Percentiles rank a stretch among this genome's conserved stretches.
Evolutionary conservation across 2,113 vertebrate species (phyloP).

Genomic region (Benitochromis conjunctus): DNA sequence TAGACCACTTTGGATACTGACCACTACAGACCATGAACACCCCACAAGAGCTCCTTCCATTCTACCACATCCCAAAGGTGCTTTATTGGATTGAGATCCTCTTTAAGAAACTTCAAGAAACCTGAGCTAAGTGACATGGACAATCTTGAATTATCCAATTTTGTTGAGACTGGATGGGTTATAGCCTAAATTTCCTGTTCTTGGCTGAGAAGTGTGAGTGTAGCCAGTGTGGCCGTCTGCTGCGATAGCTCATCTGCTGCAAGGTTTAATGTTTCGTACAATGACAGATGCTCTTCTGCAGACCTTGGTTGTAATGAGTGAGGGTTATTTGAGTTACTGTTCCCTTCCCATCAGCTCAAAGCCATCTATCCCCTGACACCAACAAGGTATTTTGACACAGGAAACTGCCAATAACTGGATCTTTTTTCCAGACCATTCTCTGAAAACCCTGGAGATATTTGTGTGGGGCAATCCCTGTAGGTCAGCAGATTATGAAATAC

Average conservation of each 20-base stretch:
- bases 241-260: background rate
- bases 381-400: background rate
- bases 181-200: background rate
- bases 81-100: background rate
- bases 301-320: background rate
- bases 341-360: background rate
- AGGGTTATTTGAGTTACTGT: background rate
- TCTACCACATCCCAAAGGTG: background rate
- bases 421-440: background rate
- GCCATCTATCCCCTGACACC: background rate
- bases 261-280: background rate
- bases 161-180: background rate
- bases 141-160: background rate
- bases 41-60: background rate
- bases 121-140: accelerated
- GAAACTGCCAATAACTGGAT: background rate
- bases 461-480: background rate
- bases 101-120: background rate
- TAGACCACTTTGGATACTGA: accelerated
- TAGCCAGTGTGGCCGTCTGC: background rate
- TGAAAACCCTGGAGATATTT: background rate
- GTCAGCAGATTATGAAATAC: background rate
- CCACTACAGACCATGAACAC: background rate
- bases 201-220: background rate
- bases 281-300: background rate